Base-by-base conservation (phyloP, 2,888 invertebrate species). In the Eristalis pertinax region DNA sequence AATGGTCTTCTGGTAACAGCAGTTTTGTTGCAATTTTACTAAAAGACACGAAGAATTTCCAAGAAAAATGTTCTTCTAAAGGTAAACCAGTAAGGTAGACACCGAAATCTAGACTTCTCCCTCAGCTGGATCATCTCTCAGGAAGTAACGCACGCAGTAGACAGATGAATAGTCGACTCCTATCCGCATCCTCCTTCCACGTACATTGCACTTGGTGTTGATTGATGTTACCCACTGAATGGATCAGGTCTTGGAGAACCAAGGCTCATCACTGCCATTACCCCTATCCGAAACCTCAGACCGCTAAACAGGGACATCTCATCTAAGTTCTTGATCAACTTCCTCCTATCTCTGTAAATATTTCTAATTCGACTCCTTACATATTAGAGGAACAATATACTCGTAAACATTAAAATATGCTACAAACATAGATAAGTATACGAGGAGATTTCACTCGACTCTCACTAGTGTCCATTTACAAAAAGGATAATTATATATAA, bases 11-110 rank as follows among this genome's bases (percentile, higher is more conserved):
- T 67, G 50, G 26, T 41, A 73, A 73, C 76, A 76, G 32, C 41
- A 2, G 26, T 32, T n/a, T 13, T 70, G 38, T 58, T 70, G 76
- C 58, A 32, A 56, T 63, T 81, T 43, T 19, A 81, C 72, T 81
- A 72, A 73, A 72, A 77, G 72, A 81, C 63, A 85, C 68, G 72
- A 85, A 77, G 67, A 73, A 75, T 63, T 72, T 81, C 81, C 81
- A 82, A 81, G 76, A 72, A 19, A 72, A 63, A 38, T 76, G 56
- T 64, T 63, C 81, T 73, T 77, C 41, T 60, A 70, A 65, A 73
- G 82, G 62, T 76, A 68, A 68, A 81, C 85, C 72, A 81, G 76
- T 72, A 69, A 77, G 26, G 22, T 73, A 64, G 64, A n/a, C 81
- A 73, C 72, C 76, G 32, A 80, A 84, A 56, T 50, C 60, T 74